Base-by-base conservation (phyloP, 2,797 vertebrate genomes). In the Mallotus villosus region DNA sequence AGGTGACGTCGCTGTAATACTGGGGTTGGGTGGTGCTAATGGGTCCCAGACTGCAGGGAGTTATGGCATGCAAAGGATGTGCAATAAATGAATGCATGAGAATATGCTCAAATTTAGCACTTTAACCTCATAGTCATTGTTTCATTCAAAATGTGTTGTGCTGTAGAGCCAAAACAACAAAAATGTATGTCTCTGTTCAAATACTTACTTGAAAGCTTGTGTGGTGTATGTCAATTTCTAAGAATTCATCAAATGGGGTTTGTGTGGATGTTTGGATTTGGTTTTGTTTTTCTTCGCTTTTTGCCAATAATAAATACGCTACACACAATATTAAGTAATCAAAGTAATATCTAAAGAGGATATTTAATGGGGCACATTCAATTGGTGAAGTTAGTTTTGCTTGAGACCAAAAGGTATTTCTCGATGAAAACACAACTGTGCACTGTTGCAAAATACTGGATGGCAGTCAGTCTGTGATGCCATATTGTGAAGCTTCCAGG, bases 391-490 rank as follows among this genome's bases (percentile, higher is more conserved):
- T 55, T 55, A 5, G 16, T 55, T 55, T 55, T 17, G 51, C 5
- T 55, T 5, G 19, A n/a, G 19, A n/a, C 17, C 51, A n/a, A n/a
- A 55, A 55, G 51, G 19, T 55, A 7, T n/a, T n/a, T n/a, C 51
- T n/a, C 51, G 4, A 19, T 21, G 11, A 49, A 41, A 22, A 66
- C 41, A 49, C 21, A 16, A 16, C 22, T 66, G 37, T 24, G 9
- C 24, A 25, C 24, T 22, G 21, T 24, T 60, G 58, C n/a, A 60
- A 60, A 60, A 61, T 61, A 61, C 21, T 32, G 32, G 27, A 63
- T 14, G 21, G 65, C 69, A 76, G 22, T 80, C 63, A 72, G 73
- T 68, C 60, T 61, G 71, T 59, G 59, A 75, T 78, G 12, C 21
- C 22, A 24, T 25, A 60, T 60, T 21, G 58, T 11, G 46, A 74